Percentiles rank a stretch among this genome's conserved stretches.
These are phyloP conservation scores for Cyclina sinensis DNA, from an alignment of 1,140 invertebrate genomes.

Conservation along the genomic window DNA sequence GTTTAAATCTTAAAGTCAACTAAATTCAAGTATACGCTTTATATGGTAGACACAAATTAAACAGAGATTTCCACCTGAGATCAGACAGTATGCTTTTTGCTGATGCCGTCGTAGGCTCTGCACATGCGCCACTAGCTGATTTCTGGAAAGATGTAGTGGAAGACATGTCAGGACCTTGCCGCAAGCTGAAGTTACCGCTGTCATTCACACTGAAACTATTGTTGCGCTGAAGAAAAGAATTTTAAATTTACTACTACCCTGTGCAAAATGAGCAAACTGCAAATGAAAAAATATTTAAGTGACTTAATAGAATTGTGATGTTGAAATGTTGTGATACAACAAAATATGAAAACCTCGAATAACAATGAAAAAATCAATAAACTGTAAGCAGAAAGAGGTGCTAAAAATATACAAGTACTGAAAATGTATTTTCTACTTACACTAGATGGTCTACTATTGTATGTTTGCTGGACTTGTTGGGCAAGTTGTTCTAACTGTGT, in stretches of 20 bases:
- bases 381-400: neutral
- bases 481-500: constrained; percentile 79
- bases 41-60: too few species aligned
- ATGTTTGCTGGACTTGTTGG: constrained; percentile 73
- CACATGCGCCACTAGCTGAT: constrained; percentile 51
- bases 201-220: constrained; percentile 75
- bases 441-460: constrained; percentile 59
- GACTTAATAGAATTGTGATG: too few species aligned
- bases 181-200: constrained; percentile 78
- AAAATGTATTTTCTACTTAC: constrained; percentile 63
- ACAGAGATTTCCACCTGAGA: constrained; percentile 66
- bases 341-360: too few species aligned
- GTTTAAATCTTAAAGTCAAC: too few species aligned
- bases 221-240: constrained; percentile 43
- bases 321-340: too few species aligned
- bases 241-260: too few species aligned
- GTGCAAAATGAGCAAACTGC: too few species aligned
- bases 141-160: constrained; percentile 60
- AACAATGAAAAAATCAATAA: too few species aligned
- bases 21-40: too few species aligned
- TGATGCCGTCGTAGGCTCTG: constrained; percentile 47
- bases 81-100: constrained; percentile 73
- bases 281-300: too few species aligned
- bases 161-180: constrained; percentile 60
- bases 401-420: neutral